Evolutionary conservation across 2,113 vertebrate genomes (phyloP).

Genomic region (Opisthocomus hoazin): DNA sequence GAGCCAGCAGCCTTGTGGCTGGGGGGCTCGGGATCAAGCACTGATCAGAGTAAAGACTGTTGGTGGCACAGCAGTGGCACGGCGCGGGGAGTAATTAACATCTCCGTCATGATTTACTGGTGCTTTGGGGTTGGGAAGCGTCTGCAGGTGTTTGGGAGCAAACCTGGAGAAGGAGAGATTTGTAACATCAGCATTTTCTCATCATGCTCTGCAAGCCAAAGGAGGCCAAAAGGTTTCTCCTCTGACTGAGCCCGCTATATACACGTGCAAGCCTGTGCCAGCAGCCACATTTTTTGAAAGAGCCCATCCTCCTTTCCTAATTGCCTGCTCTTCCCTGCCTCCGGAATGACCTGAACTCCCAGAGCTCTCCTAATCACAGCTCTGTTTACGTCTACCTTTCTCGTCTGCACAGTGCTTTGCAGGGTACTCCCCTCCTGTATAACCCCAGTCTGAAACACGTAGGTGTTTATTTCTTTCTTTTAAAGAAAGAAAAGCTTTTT

Average conservation of each 20-base stretch:
- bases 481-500: background rate
- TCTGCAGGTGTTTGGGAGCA: background rate
- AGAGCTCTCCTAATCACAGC: background rate
- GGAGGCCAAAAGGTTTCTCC: background rate
- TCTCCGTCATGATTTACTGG: background rate
- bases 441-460: background rate
- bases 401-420: background rate
- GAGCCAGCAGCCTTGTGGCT: accelerated
- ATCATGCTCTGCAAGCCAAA: background rate
- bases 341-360: too few relatives aligned
- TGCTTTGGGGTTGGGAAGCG: background rate
- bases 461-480: background rate
- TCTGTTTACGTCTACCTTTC: background rate
- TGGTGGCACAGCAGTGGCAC: background rate
- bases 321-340: background rate
- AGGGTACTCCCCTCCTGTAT: background rate
- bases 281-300: background rate
- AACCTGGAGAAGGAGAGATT: constrained; percentile 22
- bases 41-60: background rate
- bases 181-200: background rate
- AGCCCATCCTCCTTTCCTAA: background rate
- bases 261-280: background rate
- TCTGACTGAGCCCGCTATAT: background rate
- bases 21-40: too few relatives aligned
- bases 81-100: background rate